Base-by-base conservation (phyloP, 2,113 vertebrate species). In the Verasper variegatus region DNA sequence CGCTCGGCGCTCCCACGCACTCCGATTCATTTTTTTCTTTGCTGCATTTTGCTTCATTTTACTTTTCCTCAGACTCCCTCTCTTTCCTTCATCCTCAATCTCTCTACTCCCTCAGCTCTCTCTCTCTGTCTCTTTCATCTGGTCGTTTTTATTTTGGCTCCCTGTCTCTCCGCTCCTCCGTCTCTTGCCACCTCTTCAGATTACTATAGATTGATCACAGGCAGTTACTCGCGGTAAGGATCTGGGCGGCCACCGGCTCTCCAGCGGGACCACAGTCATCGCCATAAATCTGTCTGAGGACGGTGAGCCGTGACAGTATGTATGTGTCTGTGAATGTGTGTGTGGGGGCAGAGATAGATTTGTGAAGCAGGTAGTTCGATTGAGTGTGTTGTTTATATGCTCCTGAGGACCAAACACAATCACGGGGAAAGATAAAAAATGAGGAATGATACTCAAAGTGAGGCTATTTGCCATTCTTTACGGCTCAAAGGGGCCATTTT, bases 141-240 rank as follows among this genome's bases (percentile, higher is more conserved):
- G 1, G 20, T 49, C 2, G 0, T 58, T 70, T 63, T 47, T 6
- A 70, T n/a, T 71, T 37, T 21, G 2, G 24, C 59, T 37, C 45
- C 3, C 27, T n/a, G 67, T 63, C 45, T 59, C 68, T 40, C 71
- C 10, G 31, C 54, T 62, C 40, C 23, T 63, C 71, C 12, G 21
- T 78, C 21, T 69, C 66, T 58, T 52, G 20, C 57, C 45, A 17
- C 71, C 81, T 66, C 71, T 40, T 66, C 81, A 81, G 86, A 88
- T 92, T 86, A 89, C 63, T 59, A 59, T 6, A 85, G 89, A 92
- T 91, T 87, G 85, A 93, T 89, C 61, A 84, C 83, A 15, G 20
- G 15, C 40, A 24, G 61, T 84, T 69, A 58, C 81, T 73, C 74
- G 55, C 14, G 51, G 69, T 91, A 80, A 90, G 78, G 84, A 89